Conservation (phyloP, 2,113 vertebrate genomes). For the Bostrychus sinensis region DNA sequence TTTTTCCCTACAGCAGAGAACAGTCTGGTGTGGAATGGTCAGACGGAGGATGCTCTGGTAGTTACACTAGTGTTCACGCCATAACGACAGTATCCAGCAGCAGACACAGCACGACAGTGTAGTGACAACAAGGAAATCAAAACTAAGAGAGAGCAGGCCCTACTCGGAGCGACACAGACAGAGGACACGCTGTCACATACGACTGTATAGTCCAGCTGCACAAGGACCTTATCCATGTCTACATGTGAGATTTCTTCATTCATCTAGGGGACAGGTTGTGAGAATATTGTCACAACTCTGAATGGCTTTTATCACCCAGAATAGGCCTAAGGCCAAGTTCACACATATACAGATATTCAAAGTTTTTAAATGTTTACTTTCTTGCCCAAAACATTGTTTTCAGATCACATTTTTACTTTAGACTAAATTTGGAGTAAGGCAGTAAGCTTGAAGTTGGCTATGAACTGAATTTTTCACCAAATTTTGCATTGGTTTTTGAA, state of each 20-base stretch:
- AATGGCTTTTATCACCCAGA: background rate
- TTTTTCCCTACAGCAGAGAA: conserved; percentile 25
- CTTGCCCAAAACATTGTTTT: too few relatives aligned
- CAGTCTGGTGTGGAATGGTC: conserved; percentile 67
- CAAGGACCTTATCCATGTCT: conserved; percentile 8
- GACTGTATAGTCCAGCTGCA: conserved; percentile 31
- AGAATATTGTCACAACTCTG: background rate
- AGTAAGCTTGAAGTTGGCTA: too few relatives aligned
- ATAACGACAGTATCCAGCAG: conserved; percentile 16
- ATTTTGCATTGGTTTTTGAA: too few relatives aligned
- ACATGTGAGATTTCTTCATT: too few relatives aligned
- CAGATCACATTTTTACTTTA: too few relatives aligned
- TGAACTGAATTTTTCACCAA: too few relatives aligned
- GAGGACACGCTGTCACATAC: too few relatives aligned
- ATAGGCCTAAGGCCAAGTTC: background rate
- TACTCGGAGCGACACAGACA: conserved; percentile 12
- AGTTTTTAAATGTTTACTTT: background rate
- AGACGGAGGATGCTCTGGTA: conserved; percentile 38
- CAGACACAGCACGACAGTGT: conserved; percentile 28
- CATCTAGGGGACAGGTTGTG: too few relatives aligned
- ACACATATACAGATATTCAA: background rate
- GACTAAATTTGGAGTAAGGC: too few relatives aligned
- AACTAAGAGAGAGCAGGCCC: conserved; percentile 23
- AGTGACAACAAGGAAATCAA: conserved; percentile 19
- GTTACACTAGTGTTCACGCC: conserved; percentile 18